phyloP scores from a whole-genome alignment of 2,113 vertebrate species.

The Alectura lathami region DNA sequence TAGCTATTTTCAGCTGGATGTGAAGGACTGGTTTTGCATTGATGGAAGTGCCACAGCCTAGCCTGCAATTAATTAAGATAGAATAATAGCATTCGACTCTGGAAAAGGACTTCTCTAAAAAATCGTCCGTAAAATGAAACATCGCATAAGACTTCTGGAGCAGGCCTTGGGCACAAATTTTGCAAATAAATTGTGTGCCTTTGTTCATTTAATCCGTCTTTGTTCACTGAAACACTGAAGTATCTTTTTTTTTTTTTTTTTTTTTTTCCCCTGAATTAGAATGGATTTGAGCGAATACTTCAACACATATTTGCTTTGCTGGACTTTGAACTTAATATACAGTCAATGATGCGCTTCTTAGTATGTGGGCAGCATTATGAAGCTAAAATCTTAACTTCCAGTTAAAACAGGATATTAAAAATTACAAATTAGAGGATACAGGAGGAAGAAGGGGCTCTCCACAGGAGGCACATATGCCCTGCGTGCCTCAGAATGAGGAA shows the following conservation, averaged over 20 bases:
- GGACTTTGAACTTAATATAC: background rate
- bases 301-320: background rate
- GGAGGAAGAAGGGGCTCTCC: conserved; percentile 41
- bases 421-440: conserved; percentile 31
- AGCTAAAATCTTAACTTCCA: conserved; percentile 6
- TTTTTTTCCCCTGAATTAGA: background rate
- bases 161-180: background rate
- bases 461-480: background rate
- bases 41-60: background rate
- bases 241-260: background rate
- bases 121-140: background rate
- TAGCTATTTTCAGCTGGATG: background rate
- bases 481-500: conserved; percentile 42
- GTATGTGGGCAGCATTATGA: background rate
- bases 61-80: background rate
- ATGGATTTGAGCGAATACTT: background rate
- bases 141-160: background rate
- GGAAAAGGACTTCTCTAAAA: background rate
- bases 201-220: conserved; percentile 3
- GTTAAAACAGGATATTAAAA: conserved; percentile 26
- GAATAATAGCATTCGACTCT: background rate
- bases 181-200: background rate
- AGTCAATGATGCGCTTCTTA: background rate
- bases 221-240: background rate
- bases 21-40: background rate